Base-by-base conservation (phyloP, 2,888 invertebrate genomes). In the Heteromyza rotundicornis region DNA sequence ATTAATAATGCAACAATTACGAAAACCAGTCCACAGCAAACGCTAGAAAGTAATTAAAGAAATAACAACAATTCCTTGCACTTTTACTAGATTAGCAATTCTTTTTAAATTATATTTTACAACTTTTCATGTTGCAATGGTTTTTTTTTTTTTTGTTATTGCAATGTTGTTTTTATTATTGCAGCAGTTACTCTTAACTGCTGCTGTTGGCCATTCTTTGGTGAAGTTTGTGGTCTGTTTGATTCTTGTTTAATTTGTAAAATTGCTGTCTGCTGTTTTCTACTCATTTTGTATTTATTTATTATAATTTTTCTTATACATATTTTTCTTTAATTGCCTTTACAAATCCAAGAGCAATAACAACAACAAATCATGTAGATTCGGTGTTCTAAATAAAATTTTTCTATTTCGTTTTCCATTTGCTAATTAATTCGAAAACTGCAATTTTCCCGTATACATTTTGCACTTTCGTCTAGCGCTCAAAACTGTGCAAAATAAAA, bases 1-100 rank as follows among this genome's bases (percentile, higher is more conserved):
- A 7, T n/a, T 3, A 40, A n/a, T n/a, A n/a, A n/a, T n/a, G 40
- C 40, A 40, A 40, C 40, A 40, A n/a, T n/a, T 3, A n/a, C 16
- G 14, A 40, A 7, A 40, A 40, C 40, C 5, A 40, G 14, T 27
- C 27, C n/a, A n/a, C 40, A 40, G 14, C 40, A 40, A 40, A 40
- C 40, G 14, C 2, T n/a, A n/a, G 16, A 7, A 40, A 40, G 40
- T n/a, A 40, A 40, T n/a, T n/a, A n/a, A 7, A 40, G 14, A 7
- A 40, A 40, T 40, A 40, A 40, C n/a, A 40, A n/a, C 40, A 40
- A 40, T 14, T 40, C 40, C 27, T n/a, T n/a, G n/a, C 12, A n/a
- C 40, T 40, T 40, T 40, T 40, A 40, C 40, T n/a, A n/a, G 16
- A 40, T 40, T 40, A 40, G 16, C 40, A 40, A 40, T 40, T 40